Base-by-base conservation (phyloP, 2,113 vertebrate species). In the Myodes glareolus region DNA sequence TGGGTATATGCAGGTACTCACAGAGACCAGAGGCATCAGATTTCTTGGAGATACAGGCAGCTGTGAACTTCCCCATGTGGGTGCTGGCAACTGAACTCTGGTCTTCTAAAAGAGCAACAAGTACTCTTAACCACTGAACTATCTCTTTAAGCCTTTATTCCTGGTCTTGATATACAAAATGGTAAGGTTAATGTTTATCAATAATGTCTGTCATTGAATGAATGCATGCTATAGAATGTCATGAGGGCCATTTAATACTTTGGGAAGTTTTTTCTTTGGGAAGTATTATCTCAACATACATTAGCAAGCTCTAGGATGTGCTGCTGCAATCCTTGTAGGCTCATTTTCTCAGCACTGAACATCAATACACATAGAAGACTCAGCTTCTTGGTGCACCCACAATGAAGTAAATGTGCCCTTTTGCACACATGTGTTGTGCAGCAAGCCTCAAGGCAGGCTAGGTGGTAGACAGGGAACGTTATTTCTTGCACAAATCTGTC, bases 401-500 rank as follows among this genome's bases (percentile, higher is more conserved):
- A 39, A 17, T 5, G 45, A 92, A 61, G 33, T 7, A 61, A 81
- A 87, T 52, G n/a, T 12, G 33, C 0, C 68, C 39, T 77, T 72
- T n/a, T 33, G 52, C 4, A 55, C 27, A 14, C 4, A 27, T 21
- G 19, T 31, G 23, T 45, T 12, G 2, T 8, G 5, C 3, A 42
- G 42, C 63, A 80, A 78, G 65, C 67, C 84, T 47, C 58, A 61
- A 47, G 58, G 2, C 0, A 45, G 50, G 31, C 8, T 1, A 95
- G 76, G 50, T 29, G 21, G 73, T 29, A 39, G 77, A 55, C 58
- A 92, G 86, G 70, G 50, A 92, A 77, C 50, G 39, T 17, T 4
- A 10, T 63, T 94, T 87, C 86, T 67, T 77, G 50, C 76, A 78
- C n/a, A 36, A 61, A 94, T 97, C 70, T 91, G 81, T 93, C 82